Evolutionary conservation across 1,140 invertebrate genomes (phyloP).

Genomic region (Drosophila insularis): DNA sequence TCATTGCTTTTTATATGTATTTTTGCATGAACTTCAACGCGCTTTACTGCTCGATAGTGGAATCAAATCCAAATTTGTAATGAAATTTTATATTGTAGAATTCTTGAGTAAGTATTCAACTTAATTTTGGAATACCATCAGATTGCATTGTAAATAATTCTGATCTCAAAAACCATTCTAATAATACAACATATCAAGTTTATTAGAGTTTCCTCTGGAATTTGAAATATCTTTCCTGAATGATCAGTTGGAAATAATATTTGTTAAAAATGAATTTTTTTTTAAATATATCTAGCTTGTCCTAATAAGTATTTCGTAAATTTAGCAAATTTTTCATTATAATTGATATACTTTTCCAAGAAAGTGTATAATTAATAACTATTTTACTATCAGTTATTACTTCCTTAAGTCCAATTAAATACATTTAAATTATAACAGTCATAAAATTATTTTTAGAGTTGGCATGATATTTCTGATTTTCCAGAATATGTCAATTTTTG

Average conservation of each 20-base stretch:
- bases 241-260: too few species aligned
- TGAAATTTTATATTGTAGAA: constrained; percentile 22
- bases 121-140: constrained; percentile 10
- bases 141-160: constrained; percentile 29
- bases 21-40: constrained; percentile 29
- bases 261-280: too few species aligned
- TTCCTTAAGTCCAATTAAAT: constrained; percentile 23
- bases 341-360: not conserved
- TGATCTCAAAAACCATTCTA: not conserved
- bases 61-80: constrained; percentile 18
- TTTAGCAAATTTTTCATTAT: too few species aligned
- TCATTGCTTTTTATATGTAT: constrained; percentile 24
- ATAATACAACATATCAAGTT: too few species aligned
- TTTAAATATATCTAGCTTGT: not conserved
- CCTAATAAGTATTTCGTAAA: too few species aligned
- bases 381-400: constrained; percentile 15
- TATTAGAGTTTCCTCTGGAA: too few species aligned
- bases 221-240: too few species aligned
- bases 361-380: not conserved
- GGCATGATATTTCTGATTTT: not conserved
- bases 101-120: constrained; percentile 36
- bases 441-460: constrained; percentile 28
- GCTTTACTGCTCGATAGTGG: constrained; percentile 17
- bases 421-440: constrained; percentile 21
- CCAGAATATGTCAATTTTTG: not conserved